Conservation (phyloP, 2,888 invertebrate species). For the Eupeodes luniger region DNA sequence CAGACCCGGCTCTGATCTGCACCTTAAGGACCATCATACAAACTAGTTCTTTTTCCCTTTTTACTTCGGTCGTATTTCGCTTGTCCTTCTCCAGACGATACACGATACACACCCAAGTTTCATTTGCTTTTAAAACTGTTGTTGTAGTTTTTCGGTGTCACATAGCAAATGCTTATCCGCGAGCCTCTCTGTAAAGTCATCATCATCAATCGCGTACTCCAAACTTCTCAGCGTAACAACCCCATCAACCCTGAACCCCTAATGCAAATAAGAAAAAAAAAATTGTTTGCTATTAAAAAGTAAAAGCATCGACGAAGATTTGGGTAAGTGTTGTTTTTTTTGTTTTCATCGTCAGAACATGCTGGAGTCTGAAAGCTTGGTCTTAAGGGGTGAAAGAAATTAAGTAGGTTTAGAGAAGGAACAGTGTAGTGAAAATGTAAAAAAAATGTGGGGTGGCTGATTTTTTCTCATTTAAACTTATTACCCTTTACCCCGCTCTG, state of each 20-base stretch:
- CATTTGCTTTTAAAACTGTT: slow-evolving; percentile 40
- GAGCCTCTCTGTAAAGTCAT: slow-evolving; percentile 68
- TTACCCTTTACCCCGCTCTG: slow-evolving; percentile 75
- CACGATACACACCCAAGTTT: slow-evolving; percentile 30
- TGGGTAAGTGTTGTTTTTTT: slow-evolving; percentile 72
- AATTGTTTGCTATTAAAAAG: slow-evolving; percentile 76
- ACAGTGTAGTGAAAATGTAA: slow-evolving; percentile 44
- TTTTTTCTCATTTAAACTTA: slow-evolving; percentile 75
- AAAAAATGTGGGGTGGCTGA: slow-evolving; percentile 66
- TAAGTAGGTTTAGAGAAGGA: slow-evolving; percentile 72
- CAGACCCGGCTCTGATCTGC: slow-evolving; percentile 38
- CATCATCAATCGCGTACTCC: slow-evolving; percentile 72
- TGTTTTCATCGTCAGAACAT: slow-evolving; percentile 56
- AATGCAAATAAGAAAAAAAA: slow-evolving; percentile 61
- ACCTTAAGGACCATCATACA: slow-evolving; percentile 29
- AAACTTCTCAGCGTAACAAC: slow-evolving; percentile 55
- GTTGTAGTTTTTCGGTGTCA: slow-evolving; percentile 60
- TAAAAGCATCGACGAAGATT: slow-evolving; percentile 73
- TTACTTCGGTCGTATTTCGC: slow-evolving; percentile 39
- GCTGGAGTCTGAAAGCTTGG: slow-evolving; percentile 61
- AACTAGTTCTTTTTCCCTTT: slow-evolving; percentile 15
- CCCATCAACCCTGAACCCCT: slow-evolving; percentile 64
- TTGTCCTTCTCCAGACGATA: too few species aligned
- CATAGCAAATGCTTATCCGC: slow-evolving; percentile 63
- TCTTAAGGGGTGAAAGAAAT: slow-evolving; percentile 76